A percentile compares a stretch with the other conserved stretches of the same genome.
phyloP scores from a whole-genome alignment of 1,140 invertebrate genomes.

The Penaeus japonicus region DNA sequence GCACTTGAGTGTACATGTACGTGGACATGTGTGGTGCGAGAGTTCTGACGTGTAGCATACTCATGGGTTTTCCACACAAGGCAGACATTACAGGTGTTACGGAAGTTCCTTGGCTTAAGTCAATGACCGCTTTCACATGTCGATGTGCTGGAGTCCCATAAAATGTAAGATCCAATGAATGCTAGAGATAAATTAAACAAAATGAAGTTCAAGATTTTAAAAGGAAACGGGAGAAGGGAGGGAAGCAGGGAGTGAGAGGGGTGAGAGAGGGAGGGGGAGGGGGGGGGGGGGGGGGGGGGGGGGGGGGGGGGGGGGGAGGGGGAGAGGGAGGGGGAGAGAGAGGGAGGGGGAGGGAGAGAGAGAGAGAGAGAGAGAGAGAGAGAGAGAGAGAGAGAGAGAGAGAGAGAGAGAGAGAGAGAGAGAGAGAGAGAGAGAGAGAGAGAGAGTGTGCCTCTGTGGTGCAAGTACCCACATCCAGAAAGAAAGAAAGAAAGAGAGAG shows the following conservation, averaged over 20 bases:
- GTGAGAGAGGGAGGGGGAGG: constrained; percentile 26
- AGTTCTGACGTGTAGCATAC: background rate
- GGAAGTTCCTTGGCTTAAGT: too few relatives aligned
- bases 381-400: background rate
- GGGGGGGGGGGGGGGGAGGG: background rate
- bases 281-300: background rate
- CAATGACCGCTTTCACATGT: too few relatives aligned
- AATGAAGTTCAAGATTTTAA: too few relatives aligned
- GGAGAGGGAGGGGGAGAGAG: background rate
- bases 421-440: background rate
- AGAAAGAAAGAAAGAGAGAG: too few relatives aligned
- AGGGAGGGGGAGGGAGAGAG: background rate
- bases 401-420: background rate
- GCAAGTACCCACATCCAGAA: background rate
- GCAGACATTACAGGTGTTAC: too few relatives aligned
- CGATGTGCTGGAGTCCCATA: too few relatives aligned
- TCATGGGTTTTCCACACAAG: too few relatives aligned
- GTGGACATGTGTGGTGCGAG: background rate
- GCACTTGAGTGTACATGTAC: background rate
- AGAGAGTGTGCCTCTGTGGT: background rate
- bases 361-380: too few relatives aligned
- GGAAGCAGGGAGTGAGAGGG: background rate
- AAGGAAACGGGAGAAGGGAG: background rate
- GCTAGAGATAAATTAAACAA: too few relatives aligned
- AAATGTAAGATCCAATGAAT: too few relatives aligned